Evolutionary conservation across 2,113 vertebrate species (phyloP).

Genomic region (Semicossyphus pulcher): DNA sequence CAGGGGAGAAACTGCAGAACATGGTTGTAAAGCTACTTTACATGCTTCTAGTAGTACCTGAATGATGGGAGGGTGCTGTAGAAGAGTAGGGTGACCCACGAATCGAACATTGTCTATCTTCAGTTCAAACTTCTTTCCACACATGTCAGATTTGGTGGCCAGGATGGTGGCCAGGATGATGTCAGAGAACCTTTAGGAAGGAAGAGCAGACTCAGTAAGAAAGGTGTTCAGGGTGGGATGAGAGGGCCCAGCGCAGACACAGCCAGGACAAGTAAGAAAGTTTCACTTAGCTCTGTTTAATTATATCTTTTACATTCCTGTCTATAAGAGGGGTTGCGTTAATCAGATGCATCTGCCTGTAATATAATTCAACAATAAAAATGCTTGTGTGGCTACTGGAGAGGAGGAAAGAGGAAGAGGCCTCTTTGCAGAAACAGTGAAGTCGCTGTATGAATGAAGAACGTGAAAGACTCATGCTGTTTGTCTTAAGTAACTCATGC

Average conservation of each 20-base stretch:
- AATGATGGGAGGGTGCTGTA: conserved; percentile 90
- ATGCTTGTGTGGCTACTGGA: conserved; percentile 51
- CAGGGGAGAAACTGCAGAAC: too few species aligned
- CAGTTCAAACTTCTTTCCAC: conserved; percentile 98
- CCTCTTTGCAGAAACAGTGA: conserved; percentile 61
- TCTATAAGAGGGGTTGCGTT: conserved; percentile 33
- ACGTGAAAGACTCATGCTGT: conserved; percentile 75
- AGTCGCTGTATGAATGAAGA: conserved; percentile 58
- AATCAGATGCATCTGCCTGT: conserved; percentile 59
- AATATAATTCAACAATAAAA: conserved; percentile 32
- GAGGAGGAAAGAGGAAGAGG: conserved; percentile 57
- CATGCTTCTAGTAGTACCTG: conserved; percentile 70
- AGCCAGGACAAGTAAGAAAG: conserved; percentile 24
- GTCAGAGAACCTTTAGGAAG: conserved; percentile 91
- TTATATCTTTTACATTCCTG: conserved; percentile 30
- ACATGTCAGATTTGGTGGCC: conserved; percentile 98
- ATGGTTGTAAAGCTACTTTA: too few species aligned
- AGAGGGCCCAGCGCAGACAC: conserved; percentile 4
- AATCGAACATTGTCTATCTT: conserved; percentile 99
- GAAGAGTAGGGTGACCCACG: conserved; percentile 95
- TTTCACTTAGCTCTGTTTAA: conserved; percentile 41
- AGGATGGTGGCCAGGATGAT: conserved; percentile 97
- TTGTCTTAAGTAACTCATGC: conserved; percentile 77
- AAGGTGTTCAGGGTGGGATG: background rate
- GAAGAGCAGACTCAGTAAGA: conserved; percentile 24